Evolutionary conservation across 2,797 vertebrate species (phyloP).

Genomic region (Acestrorhynchus altus): DNA sequence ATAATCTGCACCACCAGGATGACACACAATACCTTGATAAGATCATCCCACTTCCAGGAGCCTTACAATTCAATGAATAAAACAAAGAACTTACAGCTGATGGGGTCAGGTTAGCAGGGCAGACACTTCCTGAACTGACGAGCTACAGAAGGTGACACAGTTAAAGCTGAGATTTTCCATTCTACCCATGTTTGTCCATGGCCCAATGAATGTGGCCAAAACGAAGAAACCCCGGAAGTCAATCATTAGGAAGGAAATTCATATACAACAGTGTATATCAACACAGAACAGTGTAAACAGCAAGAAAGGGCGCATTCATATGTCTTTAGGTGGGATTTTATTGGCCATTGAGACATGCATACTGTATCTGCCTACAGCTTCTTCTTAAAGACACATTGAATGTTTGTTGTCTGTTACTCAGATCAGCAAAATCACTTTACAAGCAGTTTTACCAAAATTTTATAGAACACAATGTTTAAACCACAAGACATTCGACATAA

Average conservation of each 20-base stretch:
- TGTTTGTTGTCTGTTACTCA: conserved; percentile 58
- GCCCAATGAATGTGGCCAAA: no score
- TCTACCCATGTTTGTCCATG: no score
- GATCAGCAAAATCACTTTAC: conserved; percentile 70
- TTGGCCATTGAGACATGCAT: conserved; percentile 82
- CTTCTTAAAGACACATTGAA: conserved; percentile 75
- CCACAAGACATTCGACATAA: conserved; percentile 54
- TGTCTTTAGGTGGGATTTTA: conserved; percentile 69
- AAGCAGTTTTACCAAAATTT: conserved; percentile 70
- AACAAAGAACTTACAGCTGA: no score
- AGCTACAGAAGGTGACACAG: no score
- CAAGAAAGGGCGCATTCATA: neutral
- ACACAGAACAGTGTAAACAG: neutral
- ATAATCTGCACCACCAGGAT: no score
- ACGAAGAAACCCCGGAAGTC: neutral
- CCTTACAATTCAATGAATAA: no score
- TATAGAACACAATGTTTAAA: conserved; percentile 67
- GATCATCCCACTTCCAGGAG: no score
- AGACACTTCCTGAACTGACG: no score
- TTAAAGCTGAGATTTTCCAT: no score
- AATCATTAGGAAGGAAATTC: no score
- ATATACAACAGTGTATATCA: neutral
- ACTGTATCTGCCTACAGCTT: conserved; percentile 73
- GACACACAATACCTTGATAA: no score
- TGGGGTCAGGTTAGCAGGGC: no score